Conservation (phyloP, 2,797 vertebrate species). For the Syngnathus acus region DNA sequence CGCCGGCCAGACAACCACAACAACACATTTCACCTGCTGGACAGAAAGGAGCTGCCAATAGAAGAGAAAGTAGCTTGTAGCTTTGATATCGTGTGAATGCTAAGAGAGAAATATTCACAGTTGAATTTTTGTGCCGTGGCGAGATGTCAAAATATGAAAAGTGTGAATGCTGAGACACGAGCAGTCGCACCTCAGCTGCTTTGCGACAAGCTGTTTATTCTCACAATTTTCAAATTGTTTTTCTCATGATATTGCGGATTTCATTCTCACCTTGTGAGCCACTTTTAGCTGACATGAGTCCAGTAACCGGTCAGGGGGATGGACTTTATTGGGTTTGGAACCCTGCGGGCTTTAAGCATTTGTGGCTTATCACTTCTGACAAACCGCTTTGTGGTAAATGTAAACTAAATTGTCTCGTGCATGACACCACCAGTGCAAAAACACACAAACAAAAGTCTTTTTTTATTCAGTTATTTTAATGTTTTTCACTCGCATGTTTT, state of each 20-base stretch:
- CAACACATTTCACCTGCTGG: slow-evolving; percentile 5
- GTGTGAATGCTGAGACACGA: background rate
- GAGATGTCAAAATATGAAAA: too few species aligned
- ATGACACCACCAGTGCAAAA: background rate
- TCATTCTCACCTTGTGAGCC: background rate
- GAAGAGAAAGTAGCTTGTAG: background rate
- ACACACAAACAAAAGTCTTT: background rate
- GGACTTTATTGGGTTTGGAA: background rate
- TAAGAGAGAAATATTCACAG: background rate
- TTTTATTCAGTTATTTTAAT: background rate
- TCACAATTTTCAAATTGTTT: background rate
- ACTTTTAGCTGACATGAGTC: background rate
- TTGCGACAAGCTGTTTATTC: background rate
- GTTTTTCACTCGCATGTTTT: background rate
- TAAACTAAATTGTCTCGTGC: background rate
- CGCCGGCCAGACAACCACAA: slow-evolving; percentile 1
- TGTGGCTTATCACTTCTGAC: background rate
- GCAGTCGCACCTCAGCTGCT: background rate
- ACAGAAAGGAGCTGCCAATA: background rate
- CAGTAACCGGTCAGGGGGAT: background rate
- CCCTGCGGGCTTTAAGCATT: background rate
- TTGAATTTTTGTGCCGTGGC: background rate
- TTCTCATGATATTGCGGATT: background rate
- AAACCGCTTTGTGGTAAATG: background rate
- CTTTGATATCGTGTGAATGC: background rate